Evolutionary conservation across 1,140 invertebrate species (phyloP).

Genomic region (Heliconius eleuchia): DNA sequence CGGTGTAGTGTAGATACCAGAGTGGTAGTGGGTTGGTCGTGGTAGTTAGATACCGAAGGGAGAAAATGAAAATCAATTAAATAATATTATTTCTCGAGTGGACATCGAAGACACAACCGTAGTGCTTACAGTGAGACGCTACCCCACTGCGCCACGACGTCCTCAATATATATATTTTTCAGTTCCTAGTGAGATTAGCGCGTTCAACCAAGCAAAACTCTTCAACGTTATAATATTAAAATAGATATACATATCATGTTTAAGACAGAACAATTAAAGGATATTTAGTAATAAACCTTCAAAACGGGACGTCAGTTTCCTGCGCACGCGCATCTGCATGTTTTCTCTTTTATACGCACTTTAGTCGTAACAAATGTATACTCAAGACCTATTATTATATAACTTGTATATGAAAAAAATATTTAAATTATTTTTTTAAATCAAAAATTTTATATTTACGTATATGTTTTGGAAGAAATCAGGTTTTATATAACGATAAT

Average conservation of each 20-base stretch:
- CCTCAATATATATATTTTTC: too few relatives aligned
- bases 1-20: too few relatives aligned
- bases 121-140: too few relatives aligned
- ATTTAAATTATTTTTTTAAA: neutral
- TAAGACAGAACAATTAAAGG: neutral
- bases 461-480: neutral
- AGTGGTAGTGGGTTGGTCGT: too few relatives aligned
- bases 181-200: too few relatives aligned
- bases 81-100: too few relatives aligned
- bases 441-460: neutral
- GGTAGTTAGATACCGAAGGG: too few relatives aligned
- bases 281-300: neutral
- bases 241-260: neutral
- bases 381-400: neutral
- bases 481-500: conserved; percentile 30
- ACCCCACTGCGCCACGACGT: too few relatives aligned
- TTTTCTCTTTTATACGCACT: conserved; percentile 7
- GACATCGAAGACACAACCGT: too few relatives aligned
- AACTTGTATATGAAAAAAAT: neutral
- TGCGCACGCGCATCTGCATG: conserved; percentile 4
- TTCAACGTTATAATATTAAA: neutral
- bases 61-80: too few relatives aligned
- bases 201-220: too few relatives aligned
- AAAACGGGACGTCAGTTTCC: neutral
- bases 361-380: neutral